Evolutionary conservation across 2,797 vertebrate genomes (phyloP), one percentile per base, ranked within the genome.

Genomic region (Gallinago stenura): DNA sequence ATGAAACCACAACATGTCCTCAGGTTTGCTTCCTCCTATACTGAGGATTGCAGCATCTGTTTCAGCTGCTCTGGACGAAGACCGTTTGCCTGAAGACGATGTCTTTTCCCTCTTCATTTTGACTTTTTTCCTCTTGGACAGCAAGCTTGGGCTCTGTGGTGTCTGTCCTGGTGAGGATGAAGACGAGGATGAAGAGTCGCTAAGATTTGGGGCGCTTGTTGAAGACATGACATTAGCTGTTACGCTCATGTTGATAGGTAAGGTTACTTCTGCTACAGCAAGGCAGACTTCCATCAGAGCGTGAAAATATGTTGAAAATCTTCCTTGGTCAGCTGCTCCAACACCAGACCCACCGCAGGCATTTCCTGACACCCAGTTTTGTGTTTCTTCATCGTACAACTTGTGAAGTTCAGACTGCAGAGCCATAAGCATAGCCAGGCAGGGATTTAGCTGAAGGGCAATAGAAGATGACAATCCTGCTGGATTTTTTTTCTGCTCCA

Each of bases 1-100:
- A 57, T 99, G 99, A 97, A 99, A 99, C 99, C 99, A 99, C 25
- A 99, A 91, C 99, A 99, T 99, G 95, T 99, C 99, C 97, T 99
- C 99, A 0, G 99, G 99, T 90, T 99, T 99, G 95, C 99, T 98
- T 5, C 99, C 99, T 1, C 98, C 98, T 37, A 99, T 99, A 96
- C 98, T 99, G 76, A 99, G 98, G 88, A 99, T 89, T 0, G 99
- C 82, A 0, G 99, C 89, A 43, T 99, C 99, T 0, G 98, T 98
- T 33, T 99, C 99, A 0, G 98, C 97, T 0, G 98, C 69, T 22
- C 98, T 98, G 8, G 98, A 96, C 3, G 98, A 98, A 43, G 98
- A 98, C 5, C 98, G 98, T 93, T 99, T 99, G 56, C 99, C 98
- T 0, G 99, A 98, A 6, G 99, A 98, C 0, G 98, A 98, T 1